Percentiles rank a stretch among this genome's conserved stretches.
Conservation (phyloP, 2,797 vertebrate species). For the Pelobates cultripes region DNA sequence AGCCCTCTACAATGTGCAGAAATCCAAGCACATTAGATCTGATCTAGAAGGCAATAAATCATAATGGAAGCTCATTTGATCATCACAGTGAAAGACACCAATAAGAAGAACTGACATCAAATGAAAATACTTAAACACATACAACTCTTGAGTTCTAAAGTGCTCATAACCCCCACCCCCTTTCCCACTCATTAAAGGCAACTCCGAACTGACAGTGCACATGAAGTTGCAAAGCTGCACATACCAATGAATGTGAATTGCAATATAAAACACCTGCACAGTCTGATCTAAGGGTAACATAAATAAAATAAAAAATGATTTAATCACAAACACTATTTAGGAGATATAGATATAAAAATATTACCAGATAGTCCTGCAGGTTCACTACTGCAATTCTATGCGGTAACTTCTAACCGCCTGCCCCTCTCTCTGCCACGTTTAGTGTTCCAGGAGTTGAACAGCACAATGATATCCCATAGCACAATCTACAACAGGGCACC, state of each 20-base stretch:
- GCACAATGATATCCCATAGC: conserved; percentile 38
- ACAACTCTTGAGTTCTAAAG: conserved; percentile 36
- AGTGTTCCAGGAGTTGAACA: conserved; percentile 30
- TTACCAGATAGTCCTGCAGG: conserved; percentile 33
- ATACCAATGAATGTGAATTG: conserved; percentile 11
- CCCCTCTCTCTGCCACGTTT: conserved; percentile 5
- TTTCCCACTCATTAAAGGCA: background rate
- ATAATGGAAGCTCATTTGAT: background rate
- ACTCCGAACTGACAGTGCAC: conserved; percentile 24
- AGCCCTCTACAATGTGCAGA: background rate
- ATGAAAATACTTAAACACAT: background rate
- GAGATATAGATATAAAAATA: conserved; percentile 10
- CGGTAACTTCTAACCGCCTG: conserved; percentile 29
- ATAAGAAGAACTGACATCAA: background rate
- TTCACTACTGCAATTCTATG: conserved; percentile 23
- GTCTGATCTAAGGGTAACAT: background rate
- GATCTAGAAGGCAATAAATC: background rate
- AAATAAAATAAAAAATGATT: background rate
- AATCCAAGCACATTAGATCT: background rate
- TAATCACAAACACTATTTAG: conserved; percentile 6
- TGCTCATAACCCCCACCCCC: conserved; percentile 9
- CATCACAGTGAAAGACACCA: background rate
- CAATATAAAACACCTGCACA: background rate
- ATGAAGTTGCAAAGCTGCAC: conserved; percentile 29
- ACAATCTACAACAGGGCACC: conserved; percentile 6